Base-by-base conservation (phyloP, 2,113 vertebrate genomes). In the Pseudopipra pipra region DNA sequence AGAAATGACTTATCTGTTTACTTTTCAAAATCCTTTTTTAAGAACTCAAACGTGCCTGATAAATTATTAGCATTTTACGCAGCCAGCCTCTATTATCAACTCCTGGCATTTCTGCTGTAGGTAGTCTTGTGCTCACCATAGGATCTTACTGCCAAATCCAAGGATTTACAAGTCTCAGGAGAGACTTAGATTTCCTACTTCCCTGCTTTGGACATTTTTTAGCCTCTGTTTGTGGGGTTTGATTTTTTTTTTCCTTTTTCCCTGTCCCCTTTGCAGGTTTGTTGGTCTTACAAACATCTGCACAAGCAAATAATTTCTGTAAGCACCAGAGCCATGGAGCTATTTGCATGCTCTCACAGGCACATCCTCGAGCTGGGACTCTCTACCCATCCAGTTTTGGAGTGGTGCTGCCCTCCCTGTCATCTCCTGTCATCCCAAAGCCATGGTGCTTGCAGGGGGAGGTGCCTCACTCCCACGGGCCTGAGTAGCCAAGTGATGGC, bases 1-100 rank as follows among this genome's bases (percentile, higher is more conserved):
- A 90, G 52, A 80, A 86, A 71, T 93, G n/a, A 96, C 71, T 96
- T 75, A 51, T 95, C 61, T 92, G 75, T 94, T 95, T 90, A 95
- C 88, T 93, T 95, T 49, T 28, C 17, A 89, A 93, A 95, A 66
- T 62, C 55, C 59, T 84, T 70, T 58, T 58, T 83, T 33, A 78
- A 84, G 65, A 80, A 92, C 75, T 44, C 24, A 18, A n/a, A 79
- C 0, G 3, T 0, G 1, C 43, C 49, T 73, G 90, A 86, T 93
- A 92, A 85, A 94, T 94, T 74, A 52, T 78, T 71, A 70, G 49
- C 17, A 35, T 96, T 93, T 89, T 62, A 43, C 25, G 63, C 62
- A 70, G 19, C 14, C 74, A 76, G 58, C 59, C 67, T 75, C 43
- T 16, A 4, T 46, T 66, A 3, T 77, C 81, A 82, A 30, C 25